Evolutionary conservation across 2,113 vertebrate genomes (phyloP).

Genomic region (Chaenogobius annularis): DNA sequence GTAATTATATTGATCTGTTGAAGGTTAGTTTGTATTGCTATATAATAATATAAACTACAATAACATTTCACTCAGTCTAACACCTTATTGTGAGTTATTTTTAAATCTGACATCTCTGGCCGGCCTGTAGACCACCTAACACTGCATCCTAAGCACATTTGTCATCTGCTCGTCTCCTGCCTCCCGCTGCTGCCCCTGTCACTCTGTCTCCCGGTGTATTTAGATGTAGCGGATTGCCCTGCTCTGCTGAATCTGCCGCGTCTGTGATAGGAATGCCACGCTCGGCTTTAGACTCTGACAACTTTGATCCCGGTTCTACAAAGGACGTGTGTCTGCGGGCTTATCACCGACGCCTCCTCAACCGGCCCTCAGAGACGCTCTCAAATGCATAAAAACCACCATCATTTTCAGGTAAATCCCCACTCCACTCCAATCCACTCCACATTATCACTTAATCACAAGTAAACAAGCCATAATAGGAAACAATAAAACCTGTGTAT

Average conservation of each 20-base stretch:
- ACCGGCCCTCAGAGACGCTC: conserved; percentile 85
- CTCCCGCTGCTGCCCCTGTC: not conserved
- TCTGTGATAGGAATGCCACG: conserved; percentile 48
- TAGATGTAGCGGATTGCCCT: conserved; percentile 26
- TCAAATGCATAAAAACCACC: conserved; percentile 82
- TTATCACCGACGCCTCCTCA: conserved; percentile 87
- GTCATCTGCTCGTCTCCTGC: not conserved
- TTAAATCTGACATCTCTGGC: no score
- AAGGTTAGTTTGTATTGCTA: no score
- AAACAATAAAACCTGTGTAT: conserved; percentile 33
- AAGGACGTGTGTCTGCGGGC: conserved; percentile 80
- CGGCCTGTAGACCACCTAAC: no score
- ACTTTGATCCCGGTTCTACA: conserved; percentile 89
- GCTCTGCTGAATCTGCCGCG: conserved; percentile 70
- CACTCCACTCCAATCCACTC: conserved; percentile 78
- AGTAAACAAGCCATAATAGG: conserved; percentile 27
- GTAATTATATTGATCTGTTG: no score
- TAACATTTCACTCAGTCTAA: no score
- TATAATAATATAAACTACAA: no score
- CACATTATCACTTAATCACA: conserved; percentile 38
- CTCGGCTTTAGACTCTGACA: conserved; percentile 77
- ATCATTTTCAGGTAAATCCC: conserved; percentile 91
- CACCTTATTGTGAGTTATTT: no score
- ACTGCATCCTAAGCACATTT: no score
- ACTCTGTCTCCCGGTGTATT: not conserved